phyloP scores from a whole-genome alignment of 2,113 vertebrate genomes.

The Xenopus laevis region DNA sequence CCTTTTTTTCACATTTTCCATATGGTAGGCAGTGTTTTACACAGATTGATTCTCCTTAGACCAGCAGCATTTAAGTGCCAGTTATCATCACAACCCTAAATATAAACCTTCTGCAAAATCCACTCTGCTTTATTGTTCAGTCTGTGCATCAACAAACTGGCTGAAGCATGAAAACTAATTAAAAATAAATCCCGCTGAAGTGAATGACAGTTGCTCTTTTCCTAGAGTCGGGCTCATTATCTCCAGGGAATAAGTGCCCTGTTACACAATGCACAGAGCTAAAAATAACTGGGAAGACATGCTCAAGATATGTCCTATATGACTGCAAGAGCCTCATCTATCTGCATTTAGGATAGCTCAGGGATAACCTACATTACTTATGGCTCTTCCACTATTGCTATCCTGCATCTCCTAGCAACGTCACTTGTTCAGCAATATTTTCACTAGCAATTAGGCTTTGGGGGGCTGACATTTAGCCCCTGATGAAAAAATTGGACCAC shows the following conservation, averaged over 20 bases:
- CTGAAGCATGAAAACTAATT: slow-evolving; percentile 14
- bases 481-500: no score
- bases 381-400: neutral
- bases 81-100: neutral
- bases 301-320: neutral
- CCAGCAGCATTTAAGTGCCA: no score
- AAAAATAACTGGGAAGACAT: slow-evolving; percentile 14
- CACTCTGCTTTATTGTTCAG: neutral
- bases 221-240: neutral
- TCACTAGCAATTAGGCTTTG: no score
- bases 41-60: no score
- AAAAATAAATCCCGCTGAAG: slow-evolving; percentile 4
- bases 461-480: no score
- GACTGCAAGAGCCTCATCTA: neutral
- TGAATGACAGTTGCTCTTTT: slow-evolving; percentile 10
- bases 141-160: neutral
- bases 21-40: no score
- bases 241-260: slow-evolving; percentile 1
- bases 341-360: neutral
- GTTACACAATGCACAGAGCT: neutral
- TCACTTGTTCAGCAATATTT: no score
- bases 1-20: no score
- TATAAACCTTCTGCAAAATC: neutral
- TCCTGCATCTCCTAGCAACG: no score
- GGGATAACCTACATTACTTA: neutral